phyloP scores from a whole-genome alignment of 2,113 vertebrate genomes.

The Megalops atlanticus region DNA sequence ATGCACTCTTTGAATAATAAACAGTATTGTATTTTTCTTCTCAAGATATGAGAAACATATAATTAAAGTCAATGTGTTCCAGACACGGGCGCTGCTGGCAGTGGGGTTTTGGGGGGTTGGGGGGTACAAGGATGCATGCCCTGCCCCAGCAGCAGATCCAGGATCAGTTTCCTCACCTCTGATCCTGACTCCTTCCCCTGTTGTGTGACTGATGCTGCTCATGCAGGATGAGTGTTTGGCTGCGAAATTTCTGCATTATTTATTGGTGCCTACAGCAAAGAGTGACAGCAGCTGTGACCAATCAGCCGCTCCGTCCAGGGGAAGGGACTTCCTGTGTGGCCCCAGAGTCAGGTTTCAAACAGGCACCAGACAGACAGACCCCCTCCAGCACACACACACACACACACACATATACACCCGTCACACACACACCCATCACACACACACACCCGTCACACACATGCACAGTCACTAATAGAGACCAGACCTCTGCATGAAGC shows the following conservation, averaged over 20 bases:
- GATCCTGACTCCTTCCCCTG: background rate
- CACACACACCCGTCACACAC: background rate
- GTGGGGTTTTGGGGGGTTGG: background rate
- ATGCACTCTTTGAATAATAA: background rate
- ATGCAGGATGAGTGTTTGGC: background rate
- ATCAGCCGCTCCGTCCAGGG: background rate
- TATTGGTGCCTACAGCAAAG: background rate
- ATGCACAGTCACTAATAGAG: constrained; percentile 61
- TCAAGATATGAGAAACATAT: constrained; percentile 21
- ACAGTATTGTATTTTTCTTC: constrained; percentile 8
- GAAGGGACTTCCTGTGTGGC: constrained; percentile 21
- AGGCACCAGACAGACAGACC: background rate
- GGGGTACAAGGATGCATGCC: background rate
- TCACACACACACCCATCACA: background rate
- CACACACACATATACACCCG: background rate
- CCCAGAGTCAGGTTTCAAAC: constrained; percentile 23
- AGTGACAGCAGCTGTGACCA: constrained; percentile 3
- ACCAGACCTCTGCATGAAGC: constrained; percentile 62
- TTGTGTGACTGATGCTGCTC: background rate
- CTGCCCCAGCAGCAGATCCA: background rate
- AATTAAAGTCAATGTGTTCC: background rate
- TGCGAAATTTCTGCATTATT: background rate
- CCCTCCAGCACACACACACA: background rate
- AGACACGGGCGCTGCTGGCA: background rate
- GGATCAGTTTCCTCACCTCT: background rate